Evolutionary conservation across 2,113 vertebrate genomes (phyloP).

Genomic region (Gnathonemus longibarbis): DNA sequence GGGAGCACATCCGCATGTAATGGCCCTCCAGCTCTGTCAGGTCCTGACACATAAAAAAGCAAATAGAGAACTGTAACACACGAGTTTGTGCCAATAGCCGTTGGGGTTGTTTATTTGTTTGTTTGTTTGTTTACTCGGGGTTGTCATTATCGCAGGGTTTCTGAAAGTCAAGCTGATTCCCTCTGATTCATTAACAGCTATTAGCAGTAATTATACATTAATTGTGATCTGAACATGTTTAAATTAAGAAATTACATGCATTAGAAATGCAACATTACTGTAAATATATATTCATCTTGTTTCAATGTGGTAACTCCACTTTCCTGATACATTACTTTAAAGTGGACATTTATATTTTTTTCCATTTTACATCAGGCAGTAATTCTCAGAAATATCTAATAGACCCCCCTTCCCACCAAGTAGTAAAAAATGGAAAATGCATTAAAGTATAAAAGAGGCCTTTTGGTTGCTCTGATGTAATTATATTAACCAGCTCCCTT

Average conservation of each 20-base stretch:
- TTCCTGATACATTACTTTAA: not conserved
- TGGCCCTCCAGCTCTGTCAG: not conserved
- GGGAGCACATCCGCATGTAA: not conserved
- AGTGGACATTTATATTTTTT: not conserved
- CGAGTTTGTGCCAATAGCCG: not conserved
- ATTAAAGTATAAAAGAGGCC: not conserved
- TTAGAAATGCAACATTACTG: not conserved
- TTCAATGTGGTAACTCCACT: not conserved
- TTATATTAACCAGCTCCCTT: not conserved
- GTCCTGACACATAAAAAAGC: not conserved
- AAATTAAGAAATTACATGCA: not conserved
- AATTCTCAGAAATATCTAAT: not conserved
- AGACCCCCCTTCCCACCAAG: too few species aligned
- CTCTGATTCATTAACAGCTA: not conserved
- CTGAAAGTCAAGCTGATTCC: not conserved
- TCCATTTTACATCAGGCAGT: not conserved
- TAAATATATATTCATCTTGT: not conserved
- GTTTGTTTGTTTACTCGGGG: not conserved
- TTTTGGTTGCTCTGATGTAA: not conserved
- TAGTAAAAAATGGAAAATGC: slow-evolving; percentile 1
- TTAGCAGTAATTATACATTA: not conserved
- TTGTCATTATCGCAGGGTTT: not conserved
- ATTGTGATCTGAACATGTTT: not conserved
- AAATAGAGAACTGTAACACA: not conserved
- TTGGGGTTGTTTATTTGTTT: not conserved